phyloP scores from a whole-genome alignment of 2,888 invertebrate genomes.

The Vanessa cardui region DNA sequence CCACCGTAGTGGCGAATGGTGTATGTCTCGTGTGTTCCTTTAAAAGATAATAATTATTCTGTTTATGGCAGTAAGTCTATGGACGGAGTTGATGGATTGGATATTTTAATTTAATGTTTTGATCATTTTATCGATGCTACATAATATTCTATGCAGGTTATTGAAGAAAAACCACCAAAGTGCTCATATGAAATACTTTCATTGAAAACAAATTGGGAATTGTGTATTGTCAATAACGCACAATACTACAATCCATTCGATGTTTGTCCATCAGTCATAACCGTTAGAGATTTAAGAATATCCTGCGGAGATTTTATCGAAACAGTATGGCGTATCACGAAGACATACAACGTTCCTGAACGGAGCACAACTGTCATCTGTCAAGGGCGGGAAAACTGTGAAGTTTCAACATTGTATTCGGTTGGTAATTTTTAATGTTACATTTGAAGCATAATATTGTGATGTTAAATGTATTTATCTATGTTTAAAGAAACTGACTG shows the following conservation, averaged over 20 bases:
- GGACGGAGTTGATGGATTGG: no score
- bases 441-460: background rate
- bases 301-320: conserved; percentile 61
- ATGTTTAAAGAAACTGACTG: no score
- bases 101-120: no score
- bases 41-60: no score
- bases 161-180: conserved; percentile 56
- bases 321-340: conserved; percentile 53
- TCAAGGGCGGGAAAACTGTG: conserved; percentile 53
- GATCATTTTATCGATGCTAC: background rate
- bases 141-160: conserved; percentile 49
- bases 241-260: conserved; percentile 40
- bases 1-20: no score
- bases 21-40: no score
- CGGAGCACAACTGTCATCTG: conserved; percentile 51
- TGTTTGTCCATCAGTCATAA: conserved; percentile 48
- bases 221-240: conserved; percentile 52
- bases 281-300: conserved; percentile 47
- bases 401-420: conserved; percentile 56
- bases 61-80: no score
- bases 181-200: conserved; percentile 64
- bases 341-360: conserved; percentile 45
- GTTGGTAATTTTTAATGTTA: conserved; percentile 44
- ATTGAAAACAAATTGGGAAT: conserved; percentile 42
- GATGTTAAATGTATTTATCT: background rate